Base-by-base conservation (phyloP, 1,140 invertebrate species). In the Octopus bimaculoides region DNA sequence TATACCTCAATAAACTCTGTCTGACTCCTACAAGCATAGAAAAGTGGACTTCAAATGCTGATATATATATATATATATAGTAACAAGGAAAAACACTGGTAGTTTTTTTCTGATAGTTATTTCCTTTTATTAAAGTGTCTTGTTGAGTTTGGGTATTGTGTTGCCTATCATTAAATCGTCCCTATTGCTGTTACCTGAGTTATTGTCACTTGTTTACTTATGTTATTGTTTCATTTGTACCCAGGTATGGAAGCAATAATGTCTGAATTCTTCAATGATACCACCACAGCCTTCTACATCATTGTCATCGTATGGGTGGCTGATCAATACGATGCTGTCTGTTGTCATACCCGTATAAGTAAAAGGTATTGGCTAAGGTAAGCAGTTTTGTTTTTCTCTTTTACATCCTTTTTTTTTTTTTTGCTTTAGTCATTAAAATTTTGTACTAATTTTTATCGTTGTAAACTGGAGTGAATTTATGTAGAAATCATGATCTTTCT, bases 211-310 rank as follows among this genome's bases (percentile, higher is more conserved):
- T 41, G 26, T 41, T 41, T 41, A 41, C 26, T 41, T 41, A 41
- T 41, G 26, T 41, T 41, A 41, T 41, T 41, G 26, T 41, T 41
- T 41, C 26, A 1, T 41, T 41, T 41, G 26, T 41, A 41, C 93
- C n/a, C 90, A 98, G 97, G 97, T 61, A 99, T 99, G 97, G 98
- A 99, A 90, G 97, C 98, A 0, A 98, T 99, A 77, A 99, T 99
- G 98, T 98, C 97, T 0, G 98, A 99, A 91, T 99, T 99, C 90
- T 99, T 99, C 92, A 98, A 98, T 89, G 98, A 99, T 89, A 98
- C 96, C 0, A 96, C 96, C 0, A 99, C 98, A 12, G 97, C 98
- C 1, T 99, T 99, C 91, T 99, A 99, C 91, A 97, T 99, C 54
- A 99, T 99, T 88, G 90, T 99, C 79, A 97, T 99, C 83, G 97